Evolutionary conservation across 1,140 invertebrate species (phyloP).

Genomic region (Bombus pyrosoma): DNA sequence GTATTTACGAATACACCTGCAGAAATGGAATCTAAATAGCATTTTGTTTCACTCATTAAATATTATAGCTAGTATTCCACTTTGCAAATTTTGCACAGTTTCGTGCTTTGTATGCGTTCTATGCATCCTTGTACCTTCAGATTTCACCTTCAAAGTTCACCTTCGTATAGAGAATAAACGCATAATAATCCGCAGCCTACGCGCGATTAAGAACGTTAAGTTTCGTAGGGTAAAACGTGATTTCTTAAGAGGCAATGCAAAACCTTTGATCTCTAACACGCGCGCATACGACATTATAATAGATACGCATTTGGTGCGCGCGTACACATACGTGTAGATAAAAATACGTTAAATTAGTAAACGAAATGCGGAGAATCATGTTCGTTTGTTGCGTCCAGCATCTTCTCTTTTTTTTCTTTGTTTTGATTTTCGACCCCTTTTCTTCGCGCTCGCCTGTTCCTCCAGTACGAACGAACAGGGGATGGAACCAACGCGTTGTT

Average conservation of each 20-base stretch:
- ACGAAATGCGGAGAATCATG: constrained; percentile 52
- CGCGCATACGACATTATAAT: constrained; percentile 60
- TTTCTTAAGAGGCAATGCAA: constrained; percentile 69
- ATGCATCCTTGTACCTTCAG: neutral
- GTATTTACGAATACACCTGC: neutral
- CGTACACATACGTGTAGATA: constrained; percentile 31
- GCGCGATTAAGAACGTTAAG: constrained; percentile 51
- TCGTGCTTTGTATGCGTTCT: no score
- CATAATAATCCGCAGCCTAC: neutral
- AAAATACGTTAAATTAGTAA: constrained; percentile 42
- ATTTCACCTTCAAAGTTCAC: neutral
- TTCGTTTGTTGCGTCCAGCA: constrained; percentile 57
- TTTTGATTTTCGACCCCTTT: neutral
- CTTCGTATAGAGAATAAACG: neutral
- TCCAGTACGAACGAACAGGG: constrained; percentile 27
- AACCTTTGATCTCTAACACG: constrained; percentile 75
- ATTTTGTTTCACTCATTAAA: neutral
- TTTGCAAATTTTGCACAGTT: no score
- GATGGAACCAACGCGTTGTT: constrained; percentile 1
- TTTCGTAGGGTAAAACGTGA: constrained; percentile 54
- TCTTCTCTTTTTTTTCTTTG: neutral
- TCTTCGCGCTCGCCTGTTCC: constrained; percentile 22
- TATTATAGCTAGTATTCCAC: neutral
- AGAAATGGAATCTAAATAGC: neutral
- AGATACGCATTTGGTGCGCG: neutral